Percentiles rank a stretch among this genome's conserved stretches.
These are phyloP conservation scores for Tympanuchus pallidicinctus DNA, from an alignment of 2,113 vertebrate species.

Conservation along the genomic window DNA sequence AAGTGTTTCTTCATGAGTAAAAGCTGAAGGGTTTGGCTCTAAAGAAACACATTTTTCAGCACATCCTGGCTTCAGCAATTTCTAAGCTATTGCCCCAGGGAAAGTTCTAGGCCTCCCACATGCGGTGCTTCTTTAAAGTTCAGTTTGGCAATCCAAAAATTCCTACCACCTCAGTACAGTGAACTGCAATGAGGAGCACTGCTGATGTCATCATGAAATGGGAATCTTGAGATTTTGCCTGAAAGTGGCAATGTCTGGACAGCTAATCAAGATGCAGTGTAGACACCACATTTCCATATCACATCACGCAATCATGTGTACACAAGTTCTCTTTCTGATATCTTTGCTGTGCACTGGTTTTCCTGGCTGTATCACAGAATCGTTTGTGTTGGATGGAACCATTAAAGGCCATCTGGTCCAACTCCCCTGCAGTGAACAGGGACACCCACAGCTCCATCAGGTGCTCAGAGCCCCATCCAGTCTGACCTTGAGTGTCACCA, in stretches of 20 bases:
- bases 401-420: no score
- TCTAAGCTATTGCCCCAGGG: neutral
- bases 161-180: neutral
- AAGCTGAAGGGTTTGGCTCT: slow-evolving; percentile 26
- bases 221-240: neutral
- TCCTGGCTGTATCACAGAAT: neutral
- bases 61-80: neutral
- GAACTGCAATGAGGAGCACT: neutral
- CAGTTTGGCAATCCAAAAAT: neutral
- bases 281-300: neutral
- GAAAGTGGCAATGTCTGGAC: neutral
- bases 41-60: neutral
- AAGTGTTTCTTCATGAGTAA: neutral
- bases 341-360: neutral
- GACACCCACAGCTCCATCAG: no score
- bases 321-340: rapidly evolving
- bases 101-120: neutral
- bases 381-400: no score
- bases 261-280: rapidly evolving
- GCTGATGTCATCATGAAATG: neutral
- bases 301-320: rapidly evolving
- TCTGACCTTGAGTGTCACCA: no score
- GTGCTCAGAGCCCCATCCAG: no score
- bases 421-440: no score
- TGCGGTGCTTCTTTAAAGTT: neutral